Evolutionary conservation across 2,797 vertebrate genomes (phyloP), one percentile per base, ranked within the genome.

Genomic region (Lophius americanus): DNA sequence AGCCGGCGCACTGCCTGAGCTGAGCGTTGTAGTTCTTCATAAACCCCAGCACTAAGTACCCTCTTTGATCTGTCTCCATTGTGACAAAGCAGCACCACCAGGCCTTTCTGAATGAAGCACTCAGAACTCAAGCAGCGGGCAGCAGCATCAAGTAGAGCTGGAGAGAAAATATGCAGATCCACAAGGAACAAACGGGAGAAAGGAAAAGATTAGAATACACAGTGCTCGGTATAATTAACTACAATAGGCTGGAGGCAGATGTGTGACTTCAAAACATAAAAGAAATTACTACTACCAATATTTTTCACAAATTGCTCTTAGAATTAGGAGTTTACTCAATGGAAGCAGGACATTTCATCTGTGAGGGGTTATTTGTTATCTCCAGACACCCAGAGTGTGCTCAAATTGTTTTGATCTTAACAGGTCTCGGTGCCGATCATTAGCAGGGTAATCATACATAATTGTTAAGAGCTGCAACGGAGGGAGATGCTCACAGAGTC

Each of bases 281-380:
- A 87, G 78, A 83, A 83, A 71, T 80, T 75, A 77, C 77, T 76
- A 79, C 73, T 80, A 56, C 57, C 63, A 77, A 78, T 64, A 58
- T 83, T 86, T 87, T 84, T 66, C 58, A 54, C 64, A 81, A 85
- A 77, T 79, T 83, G 81, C 81, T 81, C 54, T 38, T 57, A 81
- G 88, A 89, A 91, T 87, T 68, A 70, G 56, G 66, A 84, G 74
- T 89, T 89, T 84, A 84, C 77, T 78, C 73, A 86, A 88, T 80
- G 84, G 83, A 86, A 68, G 76, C 33, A 49, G 64, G 70, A 64
- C 74, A 81, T 88, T 89, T 87, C 54, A 86, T 88, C 83, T 82
- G 69, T 86, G 85, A 86, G 90, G 91, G 81, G 89, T 80, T 88
- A 89, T 92, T 91, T 91, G 89, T 92, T 91, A 91, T 92, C 89